phyloP scores from a whole-genome alignment of 1,140 invertebrate species.

The Phymorhynchus buccinoides region DNA sequence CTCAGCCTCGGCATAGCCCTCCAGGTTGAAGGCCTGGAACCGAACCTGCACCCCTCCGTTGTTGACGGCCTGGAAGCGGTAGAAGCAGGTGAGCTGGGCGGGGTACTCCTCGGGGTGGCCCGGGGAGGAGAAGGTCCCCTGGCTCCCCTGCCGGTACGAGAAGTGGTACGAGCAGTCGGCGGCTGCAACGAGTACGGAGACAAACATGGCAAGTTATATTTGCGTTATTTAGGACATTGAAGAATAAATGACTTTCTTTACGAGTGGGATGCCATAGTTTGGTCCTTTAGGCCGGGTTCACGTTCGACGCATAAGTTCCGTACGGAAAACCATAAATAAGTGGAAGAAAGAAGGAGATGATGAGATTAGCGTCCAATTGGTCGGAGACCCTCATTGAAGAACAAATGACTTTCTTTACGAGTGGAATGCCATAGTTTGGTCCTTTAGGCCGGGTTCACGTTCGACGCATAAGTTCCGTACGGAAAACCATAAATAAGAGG shows the following conservation, averaged over 20 bases:
- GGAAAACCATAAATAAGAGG: too few species aligned
- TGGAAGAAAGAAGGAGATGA: too few species aligned
- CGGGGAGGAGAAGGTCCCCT: slow-evolving; percentile 45
- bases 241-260: too few species aligned
- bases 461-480: too few species aligned
- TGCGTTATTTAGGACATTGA: not conserved
- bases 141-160: slow-evolving; percentile 12
- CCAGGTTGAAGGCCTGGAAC: slow-evolving; percentile 51
- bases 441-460: too few species aligned
- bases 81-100: slow-evolving; percentile 40
- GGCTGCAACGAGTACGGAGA: not conserved
- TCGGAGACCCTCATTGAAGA: too few species aligned
- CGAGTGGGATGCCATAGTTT: too few species aligned
- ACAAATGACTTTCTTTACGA: too few species aligned
- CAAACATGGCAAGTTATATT: not conserved
- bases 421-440: not conserved
- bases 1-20: slow-evolving; percentile 28
- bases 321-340: too few species aligned
- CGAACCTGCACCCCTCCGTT: slow-evolving; percentile 48
- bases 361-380: too few species aligned
- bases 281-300: too few species aligned
- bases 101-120: slow-evolving; percentile 46
- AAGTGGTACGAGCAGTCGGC: slow-evolving; percentile 34
- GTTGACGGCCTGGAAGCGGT: slow-evolving; percentile 47
- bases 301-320: too few species aligned